Evolutionary conservation across 2,113 vertebrate species (phyloP), one percentile per base, ranked within the genome.

Genomic region (Pandion haliaetus): DNA sequence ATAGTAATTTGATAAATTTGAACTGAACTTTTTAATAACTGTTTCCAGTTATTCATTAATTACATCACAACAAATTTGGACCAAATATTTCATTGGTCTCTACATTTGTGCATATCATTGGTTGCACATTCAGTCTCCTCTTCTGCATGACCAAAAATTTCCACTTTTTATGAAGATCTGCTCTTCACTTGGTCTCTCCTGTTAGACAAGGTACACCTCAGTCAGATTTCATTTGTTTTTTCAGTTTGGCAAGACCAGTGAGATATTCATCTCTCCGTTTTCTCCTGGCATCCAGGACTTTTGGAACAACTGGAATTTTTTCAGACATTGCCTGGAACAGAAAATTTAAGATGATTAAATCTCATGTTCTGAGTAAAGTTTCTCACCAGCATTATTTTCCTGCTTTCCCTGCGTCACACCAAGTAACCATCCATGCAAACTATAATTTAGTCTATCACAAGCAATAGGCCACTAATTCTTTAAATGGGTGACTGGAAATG

Each of bases 201-300:
- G 50, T 82, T 79, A 93, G 40, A 86, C 25, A 55, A 72, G 34
- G 55, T 84, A 59, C 67, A 91, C 8, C 23, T 97, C 82, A 97
- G 76, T 98, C 84, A 65, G 95, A 83, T 57, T 97, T 96, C 79
- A 97, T 96, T 91, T 98, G 97, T 47, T 97, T 97, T 97, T 99
- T 99, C 96, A 99, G 92, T 77, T 98, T 98, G 95, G 99, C 97
- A 38, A 99, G 98, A 70, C 82, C 95, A 91, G 98, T 97, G 40
- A 99, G 98, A 92, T 99, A 99, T 26, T 98, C 96, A 69, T 99
- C 99, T 93, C 99, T 98, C 97, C 98, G 98, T 85, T 98, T 97
- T 86, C 98, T 98, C 78, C 99, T 97, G 94, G 98, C 98, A 58
- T 98, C 97, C 72, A 99, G 98, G 91, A 97, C 97, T 95, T 98